Evolutionary conservation across 2,888 invertebrate genomes (phyloP), one percentile per base, ranked within the genome.

Genomic region (Andrena hattorfiana): DNA sequence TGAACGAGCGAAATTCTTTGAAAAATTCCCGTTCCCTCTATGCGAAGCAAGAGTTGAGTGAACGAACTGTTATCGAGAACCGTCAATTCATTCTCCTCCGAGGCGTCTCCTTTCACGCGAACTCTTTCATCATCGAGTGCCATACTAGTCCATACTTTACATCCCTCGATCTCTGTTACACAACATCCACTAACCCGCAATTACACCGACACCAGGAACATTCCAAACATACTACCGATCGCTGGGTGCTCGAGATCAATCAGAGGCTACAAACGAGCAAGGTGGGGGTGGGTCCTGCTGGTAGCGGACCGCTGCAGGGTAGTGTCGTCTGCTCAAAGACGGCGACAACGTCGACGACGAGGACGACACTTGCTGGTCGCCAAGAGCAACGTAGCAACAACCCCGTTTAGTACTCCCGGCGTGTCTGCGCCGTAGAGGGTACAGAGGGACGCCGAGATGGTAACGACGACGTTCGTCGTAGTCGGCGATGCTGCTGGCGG

Each of bases 321-420:
- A 48, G 83, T 76, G 86, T 68, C 75, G 83, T 63, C 83, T 81
- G 16, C 85, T 77, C 86, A 76, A 79, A 82, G 83, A 82, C 84
- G 79, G 64, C 74, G 75, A 86, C 78, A 76, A 81, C 81, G 80
- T 78, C 68, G 75, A 84, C 84, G 85, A 85, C 81, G 85, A 90
- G 86, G 90, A 90, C 89, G 91, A 92, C 91, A 92, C 89, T 92
- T 91, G 90, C 90, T 89, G 90, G 91, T 92, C 92, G 91, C 89
- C 89, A 89, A 86, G 88, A 89, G 88, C 88, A 89, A 89, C 88
- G 88, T 89, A 89, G 89, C 91, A 91, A 91, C 92, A 92, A 91
- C 91, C 90, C 91, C 90, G 90, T 91, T 92, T 91, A 90, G 91
- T 90, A 88, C 89, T 87, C 85, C 84, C 81, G 85, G 88, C 87